Conservation (phyloP, 2,888 invertebrate genomes). For the Leptinotarsa haldemani region DNA sequence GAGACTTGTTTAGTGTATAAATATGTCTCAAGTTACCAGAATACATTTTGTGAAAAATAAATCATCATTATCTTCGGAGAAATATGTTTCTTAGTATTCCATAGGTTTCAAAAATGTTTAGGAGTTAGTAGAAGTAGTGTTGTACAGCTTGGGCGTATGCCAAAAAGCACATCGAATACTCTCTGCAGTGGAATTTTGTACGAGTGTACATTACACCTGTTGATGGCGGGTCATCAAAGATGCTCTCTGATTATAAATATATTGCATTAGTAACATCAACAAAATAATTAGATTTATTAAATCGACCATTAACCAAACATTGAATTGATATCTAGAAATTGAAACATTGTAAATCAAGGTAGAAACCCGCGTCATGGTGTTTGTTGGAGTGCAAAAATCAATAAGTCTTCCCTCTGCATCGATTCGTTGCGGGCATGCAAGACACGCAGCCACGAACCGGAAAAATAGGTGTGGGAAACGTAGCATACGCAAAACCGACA, state of each 20-base stretch:
- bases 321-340: conserved; percentile 8
- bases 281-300: neutral
- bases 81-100: too few species aligned
- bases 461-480: conserved; percentile 17
- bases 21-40: too few species aligned
- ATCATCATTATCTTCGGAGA: too few species aligned
- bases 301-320: neutral
- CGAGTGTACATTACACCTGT: too few species aligned
- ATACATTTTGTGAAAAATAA: too few species aligned
- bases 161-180: too few species aligned
- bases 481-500: conserved; percentile 16
- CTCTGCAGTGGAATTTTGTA: too few species aligned
- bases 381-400: conserved; percentile 18
- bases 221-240: too few species aligned
- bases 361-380: conserved; percentile 1
- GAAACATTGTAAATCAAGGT: conserved; percentile 7
- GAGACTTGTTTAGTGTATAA: too few species aligned
- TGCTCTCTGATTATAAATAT: neutral
- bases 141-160: too few species aligned
- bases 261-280: neutral
- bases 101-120: too few species aligned
- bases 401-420: conserved; percentile 14
- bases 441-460: conserved; percentile 14
- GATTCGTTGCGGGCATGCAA: conserved; percentile 12
- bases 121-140: too few species aligned